Conservation (phyloP, 2,113 vertebrate genomes). For the Merops nubicus region DNA sequence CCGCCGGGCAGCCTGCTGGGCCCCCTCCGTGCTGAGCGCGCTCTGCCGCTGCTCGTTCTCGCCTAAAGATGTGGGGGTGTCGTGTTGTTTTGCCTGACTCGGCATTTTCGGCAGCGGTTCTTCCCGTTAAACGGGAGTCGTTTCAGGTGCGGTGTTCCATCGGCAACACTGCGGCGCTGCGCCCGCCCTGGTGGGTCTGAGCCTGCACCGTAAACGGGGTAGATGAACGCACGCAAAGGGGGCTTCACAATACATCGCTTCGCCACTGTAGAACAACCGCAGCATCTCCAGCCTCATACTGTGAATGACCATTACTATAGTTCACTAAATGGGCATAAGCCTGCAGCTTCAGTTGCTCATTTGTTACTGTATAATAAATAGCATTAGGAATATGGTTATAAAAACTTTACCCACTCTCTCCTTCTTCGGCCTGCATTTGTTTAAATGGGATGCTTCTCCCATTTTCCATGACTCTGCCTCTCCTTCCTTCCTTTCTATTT, state of each 20-base stretch:
- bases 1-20: too few relatives aligned
- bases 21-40: too few relatives aligned
- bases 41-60: rapidly evolving
- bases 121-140: background rate
- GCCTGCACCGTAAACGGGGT: rapidly evolving
- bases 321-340: background rate
- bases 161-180: rapidly evolving
- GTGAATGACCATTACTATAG: rapidly evolving
- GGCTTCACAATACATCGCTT: too few relatives aligned
- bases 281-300: rapidly evolving
- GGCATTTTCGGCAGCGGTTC: rapidly evolving
- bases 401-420: rapidly evolving
- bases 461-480: background rate
- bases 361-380: rapidly evolving
- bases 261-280: background rate
- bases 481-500: background rate
- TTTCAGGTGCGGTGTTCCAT: rapidly evolving
- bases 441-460: background rate
- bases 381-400: rapidly evolving
- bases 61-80: rapidly evolving
- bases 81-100: background rate
- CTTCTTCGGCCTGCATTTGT: rapidly evolving
- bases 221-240: too few relatives aligned
- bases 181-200: rapidly evolving
- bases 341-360: background rate